Evolutionary conservation across 1,140 invertebrate species (phyloP), one percentile per base, ranked within the genome.

Genomic region (Calephelis virginiensis): DNA sequence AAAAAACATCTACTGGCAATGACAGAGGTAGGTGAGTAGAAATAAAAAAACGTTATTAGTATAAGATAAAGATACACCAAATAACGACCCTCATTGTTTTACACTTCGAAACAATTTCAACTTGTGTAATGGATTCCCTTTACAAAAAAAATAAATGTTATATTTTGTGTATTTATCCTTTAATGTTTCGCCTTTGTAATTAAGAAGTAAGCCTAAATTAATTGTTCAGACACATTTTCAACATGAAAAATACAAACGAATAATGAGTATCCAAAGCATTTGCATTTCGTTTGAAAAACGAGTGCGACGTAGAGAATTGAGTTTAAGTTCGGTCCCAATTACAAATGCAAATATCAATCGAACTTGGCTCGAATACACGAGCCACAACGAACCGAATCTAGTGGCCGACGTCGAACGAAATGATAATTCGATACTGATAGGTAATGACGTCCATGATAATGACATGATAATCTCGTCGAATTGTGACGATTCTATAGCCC

Each of bases 291-390:
- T 56, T 56, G 53, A 56, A 56, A 56, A 56, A 56, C 53, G 53
- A 28, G 53, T 56, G 14, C 53, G 10, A 28, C 28, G 53, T 38
- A 9, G 53, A 12, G 53, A 37, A 37, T 56, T 37, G 53, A 56
- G 53, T 56, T 56, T 56, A 56, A 56, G 53, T 56, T 56, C 50
- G 10, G 28, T 56, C 17, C 50, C 50, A 56, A 56, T 56, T 56
- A 56, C 28, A 56, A 56, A 56, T 56, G 50, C 50, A 56, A 56
- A 56, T 56, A 56, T 56, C 14, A 56, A 56, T 56, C 50, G 50
- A 56, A 56, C 50, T 56, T 56, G 50, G 50, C 50, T 50, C 17
- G 50, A 37, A 56, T 10, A 56, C 17, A 28, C 17, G 50, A 5
- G 50, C 50, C 17, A 50, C 14, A 56, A 28, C 50, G 14, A 56